Evolutionary conservation across 1,140 invertebrate species (phyloP).

Genomic region (Drosophila athabasca): DNA sequence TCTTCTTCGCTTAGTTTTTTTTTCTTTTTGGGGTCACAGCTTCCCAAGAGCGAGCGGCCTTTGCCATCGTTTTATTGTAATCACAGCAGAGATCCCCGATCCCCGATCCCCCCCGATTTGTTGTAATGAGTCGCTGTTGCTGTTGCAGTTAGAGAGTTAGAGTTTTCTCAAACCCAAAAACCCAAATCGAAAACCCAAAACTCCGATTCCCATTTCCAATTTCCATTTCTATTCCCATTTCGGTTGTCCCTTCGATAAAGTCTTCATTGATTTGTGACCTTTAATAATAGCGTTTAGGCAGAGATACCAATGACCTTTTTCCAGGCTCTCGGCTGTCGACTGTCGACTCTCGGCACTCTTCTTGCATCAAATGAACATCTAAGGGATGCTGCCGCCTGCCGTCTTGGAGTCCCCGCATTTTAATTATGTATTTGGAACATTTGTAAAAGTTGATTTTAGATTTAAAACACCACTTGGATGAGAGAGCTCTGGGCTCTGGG

Average conservation of each 20-base stretch:
- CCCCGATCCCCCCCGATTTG: constrained; percentile 28
- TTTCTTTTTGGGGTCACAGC: constrained; percentile 39
- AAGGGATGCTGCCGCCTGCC: constrained; percentile 66
- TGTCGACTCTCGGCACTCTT: too few relatives aligned
- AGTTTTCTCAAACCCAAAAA: neutral
- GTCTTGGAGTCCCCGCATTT: constrained; percentile 5
- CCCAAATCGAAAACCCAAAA: constrained; percentile 4
- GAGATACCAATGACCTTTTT: constrained; percentile 71
- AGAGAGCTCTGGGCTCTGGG: neutral
- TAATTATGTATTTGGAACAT: constrained; percentile 75
- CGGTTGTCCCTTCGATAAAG: constrained; percentile 67
- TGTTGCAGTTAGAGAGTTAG: constrained; percentile 1
- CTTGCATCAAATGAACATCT: constrained; percentile 57
- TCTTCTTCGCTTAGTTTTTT: too few relatives aligned
- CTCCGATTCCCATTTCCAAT: constrained; percentile 10
- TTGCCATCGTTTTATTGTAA: constrained; percentile 60
- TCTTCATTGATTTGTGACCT: constrained; percentile 81
- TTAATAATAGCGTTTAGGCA: constrained; percentile 79
- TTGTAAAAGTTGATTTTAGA: constrained; percentile 4
- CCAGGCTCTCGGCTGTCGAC: constrained; percentile 6
- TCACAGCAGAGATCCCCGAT: constrained; percentile 41
- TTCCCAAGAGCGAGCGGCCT: constrained; percentile 31
- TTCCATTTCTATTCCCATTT: constrained; percentile 24
- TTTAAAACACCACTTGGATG: constrained; percentile 11
- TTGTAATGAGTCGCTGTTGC: constrained; percentile 61